Evolutionary conservation across 1,140 invertebrate species (phyloP), one percentile per base, ranked within the genome.

Genomic region (Ephestia elutella): DNA sequence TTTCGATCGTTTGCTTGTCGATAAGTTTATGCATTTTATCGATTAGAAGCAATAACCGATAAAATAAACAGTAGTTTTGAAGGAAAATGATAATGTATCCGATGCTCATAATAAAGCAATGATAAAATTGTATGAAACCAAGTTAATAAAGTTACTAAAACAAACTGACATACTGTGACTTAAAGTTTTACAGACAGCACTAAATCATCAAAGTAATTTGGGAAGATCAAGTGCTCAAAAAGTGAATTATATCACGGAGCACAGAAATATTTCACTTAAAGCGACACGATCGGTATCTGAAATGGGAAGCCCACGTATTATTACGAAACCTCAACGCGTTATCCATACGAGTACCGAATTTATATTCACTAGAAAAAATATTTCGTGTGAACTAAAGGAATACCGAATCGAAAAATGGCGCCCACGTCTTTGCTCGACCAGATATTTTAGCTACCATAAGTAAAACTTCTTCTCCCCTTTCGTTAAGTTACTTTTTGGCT

Each of bases 361-460:
- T 76, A 66, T 78, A 74, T 75, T 75, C 71, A 68, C 61, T 71
- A 71, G 56, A 71, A 63, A 80, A 75, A 73, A 71, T 56, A 58
- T 68, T 25, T 71, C 70, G 75, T 70, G 73, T 65, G 65, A 69
- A 62, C 54, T 20, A 65, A 60, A 38, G n/a, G 63, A 62, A 61
- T 63, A 70, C 56, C 25, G 60, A 68, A 68, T 68, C 63, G 63
- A 67, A 59, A 66, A 66, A 71, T 73, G 69, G 64, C 71, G 70
- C 73, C 73, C 70, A 78, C 79, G 62, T 74, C 50, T 65, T 63
- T 61, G 62, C 55, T 55, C 44, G 51, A 38, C 55, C 57, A 65
- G 66, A 57, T 63, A 60, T 62, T 56, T 15, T 30, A 10, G 13
- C 30, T 49, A 25, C 28, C 0, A 44, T 61, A 62, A 60, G 48